Conservation (phyloP, 2,888 invertebrate species). For the Biston betularia region DNA sequence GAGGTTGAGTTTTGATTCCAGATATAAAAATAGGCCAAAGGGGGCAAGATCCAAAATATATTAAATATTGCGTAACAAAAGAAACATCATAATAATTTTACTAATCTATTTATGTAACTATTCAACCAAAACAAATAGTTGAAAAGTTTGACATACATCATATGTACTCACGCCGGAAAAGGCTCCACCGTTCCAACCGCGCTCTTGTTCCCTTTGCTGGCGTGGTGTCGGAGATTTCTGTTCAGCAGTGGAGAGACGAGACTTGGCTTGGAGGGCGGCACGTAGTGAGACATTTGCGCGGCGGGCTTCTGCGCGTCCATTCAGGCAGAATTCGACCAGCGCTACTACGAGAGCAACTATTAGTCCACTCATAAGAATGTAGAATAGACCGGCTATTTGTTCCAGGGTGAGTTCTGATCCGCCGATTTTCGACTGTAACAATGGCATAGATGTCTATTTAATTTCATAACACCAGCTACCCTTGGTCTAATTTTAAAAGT, state of each 20-base stretch:
- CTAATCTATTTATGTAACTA: too few species aligned
- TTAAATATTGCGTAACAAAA: too few species aligned
- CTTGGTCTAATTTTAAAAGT: too few species aligned
- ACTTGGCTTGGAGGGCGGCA: conserved; percentile 94
- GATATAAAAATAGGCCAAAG: too few species aligned
- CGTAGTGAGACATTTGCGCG: conserved; percentile 93
- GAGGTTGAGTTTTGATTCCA: too few species aligned
- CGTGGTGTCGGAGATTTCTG: conserved; percentile 40
- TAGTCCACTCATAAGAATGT: conserved; percentile 97
- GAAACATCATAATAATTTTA: too few species aligned
- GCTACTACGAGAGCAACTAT: conserved; percentile 96
- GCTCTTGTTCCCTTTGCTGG: conserved; percentile 68
- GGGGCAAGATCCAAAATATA: too few species aligned
- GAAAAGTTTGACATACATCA: conserved; percentile 12
- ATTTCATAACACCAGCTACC: too few species aligned
- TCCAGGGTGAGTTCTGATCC: conserved; percentile 94
- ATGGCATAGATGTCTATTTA: not conserved
- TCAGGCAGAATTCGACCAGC: conserved; percentile 97
- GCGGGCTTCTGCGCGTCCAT: conserved; percentile 91
- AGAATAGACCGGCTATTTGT: conserved; percentile 99
- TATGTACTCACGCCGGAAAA: conserved; percentile 68
- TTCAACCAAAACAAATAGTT: not conserved
- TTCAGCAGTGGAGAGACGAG: conserved; percentile 69
- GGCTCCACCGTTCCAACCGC: conserved; percentile 76
- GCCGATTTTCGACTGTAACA: conserved; percentile 87